Evolutionary conservation across 2,797 vertebrate genomes (phyloP).

Genomic region (Discoglossus pictus): DNA sequence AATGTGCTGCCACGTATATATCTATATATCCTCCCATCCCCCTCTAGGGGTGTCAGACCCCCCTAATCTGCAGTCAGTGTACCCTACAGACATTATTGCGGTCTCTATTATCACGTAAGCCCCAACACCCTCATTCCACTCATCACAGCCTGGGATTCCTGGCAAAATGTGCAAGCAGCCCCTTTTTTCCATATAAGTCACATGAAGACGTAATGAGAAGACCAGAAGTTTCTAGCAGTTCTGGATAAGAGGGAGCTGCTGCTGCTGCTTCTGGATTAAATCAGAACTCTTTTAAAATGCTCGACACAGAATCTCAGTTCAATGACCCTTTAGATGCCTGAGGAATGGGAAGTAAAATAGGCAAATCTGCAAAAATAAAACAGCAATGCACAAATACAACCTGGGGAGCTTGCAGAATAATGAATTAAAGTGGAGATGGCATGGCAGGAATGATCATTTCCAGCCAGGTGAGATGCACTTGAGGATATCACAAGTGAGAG

Average conservation of each 20-base stretch:
- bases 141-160: neutral
- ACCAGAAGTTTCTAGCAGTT: constrained; percentile 35
- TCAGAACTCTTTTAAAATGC: too few relatives aligned
- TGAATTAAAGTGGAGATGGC: neutral
- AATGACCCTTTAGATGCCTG: too few relatives aligned
- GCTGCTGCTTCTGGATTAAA: neutral
- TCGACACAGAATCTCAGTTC: too few relatives aligned
- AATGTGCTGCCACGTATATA: constrained; percentile 45
- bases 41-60: constrained; percentile 42
- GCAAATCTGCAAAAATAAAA: too few relatives aligned
- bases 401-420: neutral
- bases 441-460: too few relatives aligned
- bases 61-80: constrained; percentile 10
- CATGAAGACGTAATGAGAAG: neutral
- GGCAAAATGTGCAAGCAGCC: neutral
- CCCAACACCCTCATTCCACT: neutral
- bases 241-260: neutral
- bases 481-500: neutral
- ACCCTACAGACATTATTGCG: constrained; percentile 1
- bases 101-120: constrained; percentile 1
- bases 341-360: too few relatives aligned
- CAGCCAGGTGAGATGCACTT: neutral
- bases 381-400: neutral
- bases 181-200: constrained; percentile 17
- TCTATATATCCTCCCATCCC: constrained; percentile 36